Evolutionary conservation across 2,888 invertebrate genomes (phyloP).

Genomic region (Octonoba sinensis): DNA sequence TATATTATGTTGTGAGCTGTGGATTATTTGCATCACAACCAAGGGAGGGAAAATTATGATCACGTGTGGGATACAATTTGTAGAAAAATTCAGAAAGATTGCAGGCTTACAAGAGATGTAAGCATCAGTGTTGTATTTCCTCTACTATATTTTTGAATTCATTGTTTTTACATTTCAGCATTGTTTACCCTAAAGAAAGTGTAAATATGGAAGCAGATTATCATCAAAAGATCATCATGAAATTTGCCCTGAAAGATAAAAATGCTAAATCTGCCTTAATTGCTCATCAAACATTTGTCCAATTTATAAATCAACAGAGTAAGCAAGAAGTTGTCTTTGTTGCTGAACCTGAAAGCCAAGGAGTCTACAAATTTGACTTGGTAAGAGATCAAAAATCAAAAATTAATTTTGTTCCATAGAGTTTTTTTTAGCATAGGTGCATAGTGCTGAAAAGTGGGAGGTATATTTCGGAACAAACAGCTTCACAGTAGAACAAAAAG

Average conservation of each 20-base stretch:
- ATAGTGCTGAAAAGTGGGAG: too few species aligned
- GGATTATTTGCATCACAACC: too few species aligned
- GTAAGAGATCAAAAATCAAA: constrained; percentile 73
- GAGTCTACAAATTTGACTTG: constrained; percentile 88
- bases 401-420: neutral
- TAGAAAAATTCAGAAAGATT: too few species aligned
- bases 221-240: constrained; percentile 87
- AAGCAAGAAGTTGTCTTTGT: constrained; percentile 93
- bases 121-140: too few species aligned
- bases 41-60: too few species aligned
- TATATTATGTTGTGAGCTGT: too few species aligned
- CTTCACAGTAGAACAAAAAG: too few species aligned
- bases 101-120: too few species aligned
- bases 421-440: neutral
- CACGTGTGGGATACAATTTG: too few species aligned
- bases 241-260: constrained; percentile 84
- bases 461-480: too few species aligned
- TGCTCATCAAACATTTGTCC: constrained; percentile 82
- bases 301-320: constrained; percentile 77
- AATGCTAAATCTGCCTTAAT: constrained; percentile 78
- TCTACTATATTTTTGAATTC: too few species aligned
- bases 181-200: constrained; percentile 79
- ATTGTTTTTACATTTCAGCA: constrained; percentile 72
- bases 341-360: constrained; percentile 82
- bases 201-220: constrained; percentile 83